Conservation (phyloP, 2,888 invertebrate species). For the Phaedon cochleariae region DNA sequence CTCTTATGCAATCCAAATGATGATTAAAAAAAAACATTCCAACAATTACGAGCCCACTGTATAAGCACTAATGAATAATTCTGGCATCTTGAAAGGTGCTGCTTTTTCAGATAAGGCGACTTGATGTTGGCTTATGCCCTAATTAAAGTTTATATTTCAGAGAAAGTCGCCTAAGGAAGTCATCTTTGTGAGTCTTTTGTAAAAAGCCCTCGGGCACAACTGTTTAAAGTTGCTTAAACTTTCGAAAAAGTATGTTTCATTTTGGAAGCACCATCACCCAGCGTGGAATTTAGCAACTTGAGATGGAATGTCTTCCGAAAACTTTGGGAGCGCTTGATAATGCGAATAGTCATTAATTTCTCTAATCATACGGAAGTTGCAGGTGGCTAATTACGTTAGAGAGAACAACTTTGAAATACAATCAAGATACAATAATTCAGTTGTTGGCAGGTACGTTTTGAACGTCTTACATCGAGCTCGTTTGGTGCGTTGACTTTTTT, state of each 20-base stretch:
- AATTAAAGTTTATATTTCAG: not conserved
- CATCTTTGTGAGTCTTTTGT: too few species aligned
- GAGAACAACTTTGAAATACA: slow-evolving; percentile 13
- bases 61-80: too few species aligned
- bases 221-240: not conserved
- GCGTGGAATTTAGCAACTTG: not conserved
- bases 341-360: slow-evolving; percentile 41
- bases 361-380: slow-evolving; percentile 38
- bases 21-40: too few species aligned
- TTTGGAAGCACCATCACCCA: not conserved
- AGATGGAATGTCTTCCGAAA: not conserved
- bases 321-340: not conserved
- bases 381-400: slow-evolving; percentile 37
- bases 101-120: too few species aligned
- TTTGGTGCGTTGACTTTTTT: not conserved
- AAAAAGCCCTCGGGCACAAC: not conserved
- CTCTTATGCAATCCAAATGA: too few species aligned
- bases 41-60: too few species aligned
- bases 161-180: not conserved
- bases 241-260: not conserved
- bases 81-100: not conserved
- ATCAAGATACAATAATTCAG: slow-evolving; percentile 9
- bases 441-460: not conserved
- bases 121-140: not conserved
- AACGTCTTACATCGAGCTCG: too few species aligned